These are phyloP conservation scores for Suillia variegata DNA, from an alignment of 2,888 invertebrate genomes.

Conservation along the genomic window DNA sequence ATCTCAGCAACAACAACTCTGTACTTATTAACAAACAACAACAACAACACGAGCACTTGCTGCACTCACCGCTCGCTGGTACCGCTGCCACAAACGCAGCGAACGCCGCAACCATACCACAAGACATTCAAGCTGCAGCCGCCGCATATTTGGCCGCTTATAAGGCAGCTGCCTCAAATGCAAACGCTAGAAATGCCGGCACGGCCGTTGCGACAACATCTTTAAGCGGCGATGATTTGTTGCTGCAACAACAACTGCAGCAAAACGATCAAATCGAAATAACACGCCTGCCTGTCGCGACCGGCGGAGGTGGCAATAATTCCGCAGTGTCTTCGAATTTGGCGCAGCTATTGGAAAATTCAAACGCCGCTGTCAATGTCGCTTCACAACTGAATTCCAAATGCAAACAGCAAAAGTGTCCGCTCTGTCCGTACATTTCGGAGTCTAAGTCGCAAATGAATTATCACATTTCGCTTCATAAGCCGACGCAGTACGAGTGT, in stretches of 20 bases:
- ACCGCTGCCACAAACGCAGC: constrained; percentile 41
- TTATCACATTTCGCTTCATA: constrained; percentile 86
- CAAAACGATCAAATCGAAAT: constrained; percentile 59
- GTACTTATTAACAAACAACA: constrained; percentile 44
- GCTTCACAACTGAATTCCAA: constrained; percentile 39
- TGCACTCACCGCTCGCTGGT: constrained; percentile 44
- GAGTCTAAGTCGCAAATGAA: constrained; percentile 85
- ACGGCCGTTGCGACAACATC: constrained; percentile 24
- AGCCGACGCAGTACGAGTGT: constrained; percentile 69
- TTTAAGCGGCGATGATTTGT: constrained; percentile 41
- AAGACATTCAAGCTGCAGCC: constrained; percentile 50
- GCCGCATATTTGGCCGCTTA: constrained; percentile 50
- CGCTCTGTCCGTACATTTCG: constrained; percentile 82
- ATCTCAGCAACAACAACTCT: constrained; percentile 29
- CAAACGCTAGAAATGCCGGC: constrained; percentile 15
- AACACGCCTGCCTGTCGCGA: constrained; percentile 44
- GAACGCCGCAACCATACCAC: constrained; percentile 46
- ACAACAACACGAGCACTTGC: constrained; percentile 38
- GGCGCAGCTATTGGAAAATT: constrained; percentile 29
- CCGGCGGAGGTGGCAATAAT: constrained; percentile 13
- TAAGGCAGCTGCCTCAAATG: constrained; percentile 41
- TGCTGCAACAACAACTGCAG: constrained; percentile 44
- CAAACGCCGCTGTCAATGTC: constrained; percentile 10
- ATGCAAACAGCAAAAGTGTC: constrained; percentile 76
- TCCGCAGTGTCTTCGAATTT: constrained; percentile 26